These are phyloP conservation scores for Apodemia hepburni DNA, from an alignment of 2,888 invertebrate genomes.

Conservation along the genomic window DNA sequence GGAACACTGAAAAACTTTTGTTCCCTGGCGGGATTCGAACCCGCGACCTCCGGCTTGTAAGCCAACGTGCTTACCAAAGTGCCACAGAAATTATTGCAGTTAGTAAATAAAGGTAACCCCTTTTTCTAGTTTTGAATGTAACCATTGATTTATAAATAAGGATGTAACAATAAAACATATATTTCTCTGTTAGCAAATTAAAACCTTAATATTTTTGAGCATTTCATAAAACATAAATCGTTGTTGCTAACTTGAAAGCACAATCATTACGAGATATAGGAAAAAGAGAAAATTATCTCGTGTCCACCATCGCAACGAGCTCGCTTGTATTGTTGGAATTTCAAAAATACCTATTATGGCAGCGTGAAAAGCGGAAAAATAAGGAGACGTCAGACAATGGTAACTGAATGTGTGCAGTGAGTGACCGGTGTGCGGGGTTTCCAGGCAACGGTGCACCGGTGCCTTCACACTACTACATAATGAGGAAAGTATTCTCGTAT, in stretches of 20 bases:
- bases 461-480: slow-evolving; percentile 25
- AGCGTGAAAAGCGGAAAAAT: slow-evolving; percentile 68
- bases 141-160: too few species aligned
- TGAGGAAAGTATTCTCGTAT: slow-evolving; percentile 27
- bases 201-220: too few species aligned
- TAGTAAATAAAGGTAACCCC: too few species aligned
- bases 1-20: too few species aligned
- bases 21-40: too few species aligned
- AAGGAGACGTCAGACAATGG: slow-evolving; percentile 61
- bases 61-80: too few species aligned
- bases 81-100: too few species aligned
- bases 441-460: slow-evolving; percentile 28
- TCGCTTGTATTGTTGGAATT: slow-evolving; percentile 75
- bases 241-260: neutral
- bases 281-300: slow-evolving; percentile 56
- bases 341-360: slow-evolving; percentile 75
- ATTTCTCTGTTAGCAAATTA: too few species aligned
- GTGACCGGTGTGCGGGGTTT: slow-evolving; percentile 23
- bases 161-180: too few species aligned
- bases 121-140: too few species aligned
- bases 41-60: too few species aligned
- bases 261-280: slow-evolving; percentile 19
- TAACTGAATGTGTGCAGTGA: slow-evolving; percentile 29
- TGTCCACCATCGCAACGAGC: slow-evolving; percentile 48
- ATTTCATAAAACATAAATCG: slow-evolving; percentile 18